phyloP scores from a whole-genome alignment of 2,113 vertebrate genomes.

The Apaloderma vittatum region DNA sequence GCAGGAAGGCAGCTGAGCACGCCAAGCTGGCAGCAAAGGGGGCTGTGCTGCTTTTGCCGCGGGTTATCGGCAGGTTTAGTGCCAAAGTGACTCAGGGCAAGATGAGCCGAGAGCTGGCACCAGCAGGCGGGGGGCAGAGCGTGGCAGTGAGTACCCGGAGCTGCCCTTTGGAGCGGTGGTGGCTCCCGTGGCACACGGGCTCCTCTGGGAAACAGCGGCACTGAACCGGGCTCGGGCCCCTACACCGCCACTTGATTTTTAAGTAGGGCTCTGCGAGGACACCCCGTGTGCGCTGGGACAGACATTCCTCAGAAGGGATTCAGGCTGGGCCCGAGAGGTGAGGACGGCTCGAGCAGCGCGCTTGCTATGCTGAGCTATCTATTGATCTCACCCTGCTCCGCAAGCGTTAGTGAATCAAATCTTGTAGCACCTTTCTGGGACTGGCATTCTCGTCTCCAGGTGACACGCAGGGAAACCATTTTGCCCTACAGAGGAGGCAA shows the following conservation, averaged over 20 bases:
- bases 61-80: neutral
- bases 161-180: neutral
- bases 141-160: fast-evolving
- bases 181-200: neutral
- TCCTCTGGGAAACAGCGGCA: neutral
- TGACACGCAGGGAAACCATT: neutral
- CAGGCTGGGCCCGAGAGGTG: neutral
- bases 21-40: neutral
- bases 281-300: fast-evolving
- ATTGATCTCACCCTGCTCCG: neutral
- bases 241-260: neutral
- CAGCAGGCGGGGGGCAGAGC: fast-evolving
- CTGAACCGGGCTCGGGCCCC: fast-evolving
- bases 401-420: neutral
- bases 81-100: neutral
- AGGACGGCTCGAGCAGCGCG: neutral
- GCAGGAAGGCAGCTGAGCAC: neutral
- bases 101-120: neutral
- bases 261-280: neutral
- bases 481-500: neutral
- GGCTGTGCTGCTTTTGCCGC: neutral
- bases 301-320: neutral
- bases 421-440: neutral
- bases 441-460: neutral
- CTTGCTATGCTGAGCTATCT: neutral